Evolutionary conservation across 2,797 vertebrate genomes (phyloP).

Genomic region (Margarornis squamiger): DNA sequence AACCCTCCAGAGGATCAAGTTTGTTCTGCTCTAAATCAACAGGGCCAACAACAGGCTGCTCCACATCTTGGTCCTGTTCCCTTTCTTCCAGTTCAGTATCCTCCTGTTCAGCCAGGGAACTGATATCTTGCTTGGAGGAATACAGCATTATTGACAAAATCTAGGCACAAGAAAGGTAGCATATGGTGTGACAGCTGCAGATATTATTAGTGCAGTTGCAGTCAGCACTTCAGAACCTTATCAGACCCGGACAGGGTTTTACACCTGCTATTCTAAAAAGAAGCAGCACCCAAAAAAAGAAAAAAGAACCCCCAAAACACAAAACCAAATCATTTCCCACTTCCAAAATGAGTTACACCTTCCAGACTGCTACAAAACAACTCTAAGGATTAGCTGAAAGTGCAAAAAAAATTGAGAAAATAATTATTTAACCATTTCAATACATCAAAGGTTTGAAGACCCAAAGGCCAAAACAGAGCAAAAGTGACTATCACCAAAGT

Average conservation of each 20-base stretch:
- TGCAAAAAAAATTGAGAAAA: background rate
- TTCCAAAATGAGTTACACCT: background rate
- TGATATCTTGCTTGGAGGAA: constrained; percentile 94
- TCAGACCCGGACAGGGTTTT: background rate
- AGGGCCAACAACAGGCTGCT: constrained; percentile 80
- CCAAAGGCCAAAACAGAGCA: background rate
- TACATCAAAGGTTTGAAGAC: background rate
- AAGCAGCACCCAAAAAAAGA: background rate
- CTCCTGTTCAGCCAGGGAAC: constrained; percentile 83
- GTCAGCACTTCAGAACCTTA: background rate
- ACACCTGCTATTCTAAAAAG: background rate
- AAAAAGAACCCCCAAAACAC: background rate
- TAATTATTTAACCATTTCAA: background rate
- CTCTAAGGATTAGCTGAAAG: background rate
- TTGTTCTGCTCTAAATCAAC: constrained; percentile 83
- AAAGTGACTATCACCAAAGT: background rate
- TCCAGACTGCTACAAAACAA: background rate
- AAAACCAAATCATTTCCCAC: background rate
- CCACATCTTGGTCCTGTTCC: constrained; percentile 84
- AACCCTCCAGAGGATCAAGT: constrained; percentile 90
- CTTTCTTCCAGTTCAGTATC: constrained; percentile 80
- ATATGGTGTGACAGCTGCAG: constrained; percentile 5
- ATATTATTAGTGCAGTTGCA: background rate
- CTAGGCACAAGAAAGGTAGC: constrained; percentile 42
- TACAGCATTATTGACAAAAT: constrained; percentile 97